These are phyloP conservation scores for Sminthurides aquaticus DNA, from an alignment of 2,888 invertebrate species.

Conservation along the genomic window DNA sequence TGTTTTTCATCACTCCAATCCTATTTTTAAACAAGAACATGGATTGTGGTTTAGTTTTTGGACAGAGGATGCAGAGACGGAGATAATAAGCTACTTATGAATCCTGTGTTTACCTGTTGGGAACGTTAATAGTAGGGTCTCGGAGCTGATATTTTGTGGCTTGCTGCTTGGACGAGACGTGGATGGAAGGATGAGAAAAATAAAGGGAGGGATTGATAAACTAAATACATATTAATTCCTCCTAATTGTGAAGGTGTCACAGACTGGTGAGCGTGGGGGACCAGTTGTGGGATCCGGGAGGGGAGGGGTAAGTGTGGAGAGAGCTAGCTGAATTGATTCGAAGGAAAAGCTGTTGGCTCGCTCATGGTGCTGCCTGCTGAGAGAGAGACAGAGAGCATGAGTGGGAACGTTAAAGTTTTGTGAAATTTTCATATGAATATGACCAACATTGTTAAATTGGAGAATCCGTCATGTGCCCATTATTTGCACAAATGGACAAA, in stretches of 20 bases:
- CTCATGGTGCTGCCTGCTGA: no score
- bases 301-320: background rate
- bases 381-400: background rate
- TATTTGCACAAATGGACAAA: constrained; percentile 28
- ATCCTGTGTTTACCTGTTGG: no score
- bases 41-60: no score
- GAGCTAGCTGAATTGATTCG: no score
- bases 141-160: no score
- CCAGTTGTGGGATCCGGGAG: background rate
- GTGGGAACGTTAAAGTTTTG: background rate
- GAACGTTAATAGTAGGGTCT: no score
- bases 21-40: no score
- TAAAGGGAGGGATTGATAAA: background rate
- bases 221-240: background rate
- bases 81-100: no score
- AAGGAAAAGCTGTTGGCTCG: no score
- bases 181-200: background rate
- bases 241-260: background rate
- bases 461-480: constrained; percentile 16
- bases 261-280: no score
- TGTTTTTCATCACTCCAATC: no score
- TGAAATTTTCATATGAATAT: constrained; percentile 22
- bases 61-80: no score
- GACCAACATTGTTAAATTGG: constrained; percentile 19
- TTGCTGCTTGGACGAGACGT: background rate